phyloP scores from a whole-genome alignment of 2,113 vertebrate genomes.

The Mus pahari region DNA sequence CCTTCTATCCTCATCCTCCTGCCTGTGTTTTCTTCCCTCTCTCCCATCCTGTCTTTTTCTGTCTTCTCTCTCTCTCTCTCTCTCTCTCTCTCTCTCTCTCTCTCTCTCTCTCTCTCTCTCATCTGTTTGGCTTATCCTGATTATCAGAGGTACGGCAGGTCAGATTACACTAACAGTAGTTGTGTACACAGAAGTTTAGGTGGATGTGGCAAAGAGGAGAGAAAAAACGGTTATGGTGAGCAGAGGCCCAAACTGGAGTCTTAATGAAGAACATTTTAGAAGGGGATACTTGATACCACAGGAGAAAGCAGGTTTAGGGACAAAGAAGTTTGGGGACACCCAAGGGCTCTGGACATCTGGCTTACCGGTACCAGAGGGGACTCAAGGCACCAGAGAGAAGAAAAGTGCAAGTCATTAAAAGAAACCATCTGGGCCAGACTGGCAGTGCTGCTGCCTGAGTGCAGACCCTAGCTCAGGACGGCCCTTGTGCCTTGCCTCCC shows the following conservation, averaged over 20 bases:
- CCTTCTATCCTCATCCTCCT: not conserved
- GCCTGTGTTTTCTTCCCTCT: no score
- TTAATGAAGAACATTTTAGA: not conserved
- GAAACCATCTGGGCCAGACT: not conserved
- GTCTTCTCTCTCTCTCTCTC: not conserved
- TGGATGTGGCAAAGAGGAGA: not conserved
- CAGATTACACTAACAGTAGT: not conserved
- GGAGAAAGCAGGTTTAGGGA: not conserved
- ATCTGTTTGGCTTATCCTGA: not conserved
- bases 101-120: no score
- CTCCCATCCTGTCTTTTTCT: not conserved
- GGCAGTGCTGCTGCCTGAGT: not conserved
- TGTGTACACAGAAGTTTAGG: not conserved
- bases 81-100: not conserved
- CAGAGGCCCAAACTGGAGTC: not conserved
- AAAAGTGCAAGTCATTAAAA: not conserved
- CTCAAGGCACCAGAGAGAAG: not conserved
- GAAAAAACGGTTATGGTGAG: not conserved
- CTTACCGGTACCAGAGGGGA: no score
- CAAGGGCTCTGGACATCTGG: not conserved
- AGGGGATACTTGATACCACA: not conserved
- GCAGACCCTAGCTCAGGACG: not conserved
- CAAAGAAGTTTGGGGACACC: not conserved
- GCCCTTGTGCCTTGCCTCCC: not conserved
- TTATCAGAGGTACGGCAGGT: not conserved